Conservation (phyloP, 2,888 invertebrate genomes). For the Balanococcus diminutus region DNA sequence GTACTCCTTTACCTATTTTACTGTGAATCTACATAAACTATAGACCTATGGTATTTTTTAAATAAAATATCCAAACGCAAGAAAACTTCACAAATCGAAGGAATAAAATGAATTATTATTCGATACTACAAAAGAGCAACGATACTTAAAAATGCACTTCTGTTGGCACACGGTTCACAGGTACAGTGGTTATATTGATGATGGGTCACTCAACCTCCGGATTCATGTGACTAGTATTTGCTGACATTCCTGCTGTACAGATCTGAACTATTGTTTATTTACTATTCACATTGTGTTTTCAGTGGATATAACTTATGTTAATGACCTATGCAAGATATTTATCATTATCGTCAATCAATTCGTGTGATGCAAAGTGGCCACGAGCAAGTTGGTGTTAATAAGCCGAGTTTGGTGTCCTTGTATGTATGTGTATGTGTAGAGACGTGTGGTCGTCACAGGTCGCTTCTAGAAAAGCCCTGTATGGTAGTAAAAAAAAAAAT, state of each 20-base stretch:
- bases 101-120: background rate
- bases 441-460: background rate
- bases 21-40: background rate
- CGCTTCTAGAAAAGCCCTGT: background rate
- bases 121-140: background rate
- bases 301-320: constrained; percentile 33
- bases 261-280: constrained; percentile 35
- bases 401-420: background rate
- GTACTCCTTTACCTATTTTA: background rate
- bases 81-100: background rate
- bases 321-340: constrained; percentile 40
- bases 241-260: constrained; percentile 31
- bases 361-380: background rate
- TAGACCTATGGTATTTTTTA: background rate
- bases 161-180: background rate
- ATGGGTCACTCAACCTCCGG: constrained; percentile 31
- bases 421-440: background rate
- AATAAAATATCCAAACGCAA: background rate
- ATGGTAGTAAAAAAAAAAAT: background rate
- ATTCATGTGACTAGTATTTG: constrained; percentile 5
- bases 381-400: constrained; percentile 21
- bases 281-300: constrained; percentile 33
- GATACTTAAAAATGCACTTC: background rate
- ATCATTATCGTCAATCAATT: constrained; percentile 35
- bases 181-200: background rate